Base-by-base conservation (phyloP, 35 echinoderm and acorn worm genomes). In the Diadema setosum region DNA sequence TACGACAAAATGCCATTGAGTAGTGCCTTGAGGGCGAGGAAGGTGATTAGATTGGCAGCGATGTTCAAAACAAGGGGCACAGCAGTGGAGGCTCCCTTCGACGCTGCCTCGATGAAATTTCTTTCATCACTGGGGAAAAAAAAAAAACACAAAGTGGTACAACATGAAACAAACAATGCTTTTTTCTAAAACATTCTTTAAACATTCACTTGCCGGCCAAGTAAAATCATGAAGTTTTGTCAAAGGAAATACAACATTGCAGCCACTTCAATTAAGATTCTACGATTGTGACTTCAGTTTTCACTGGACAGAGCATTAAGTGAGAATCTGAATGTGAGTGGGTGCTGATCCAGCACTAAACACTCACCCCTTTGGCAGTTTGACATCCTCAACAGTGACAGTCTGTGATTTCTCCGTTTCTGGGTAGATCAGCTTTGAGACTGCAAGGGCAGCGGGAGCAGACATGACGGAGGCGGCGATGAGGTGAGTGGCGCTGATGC, bases 21-120 rank as follows among this genome's bases (percentile, higher is more conserved):
- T 34, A 97, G 82, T 4, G 86, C 95, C 45, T 90, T 60, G 9
- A 97, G 87, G n/a, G 95, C 95, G 43, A 93, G 29, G 84, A 97
- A 97, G 18, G 95, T 91, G 35, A 97, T 90, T 6, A 97, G 65
- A 59, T 97, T 97, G 4, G 86, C 95, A 24, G 84, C 95, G 78
- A 97, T 97, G 78, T 97, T 97, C 2, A 90, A 74, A 5, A 87
- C 95, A 30, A 97, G 50, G 4, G 87, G 74, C 42, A 97, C 63
- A 0, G 95, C 95, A 31, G 87, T 93, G 23, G 91, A 97, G 56
- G 95, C 95, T 20, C 95, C 95, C 78, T 81, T 56, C 42, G 95
- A 97, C 2, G 95, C 95, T 31, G 95, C 95, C 84, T 97, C 95
- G 14, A 97, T 97, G 3, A 97, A 39, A 55, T 97, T 97, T 45